Conservation (phyloP, 2,888 invertebrate genomes). For the Rhynchonema sp. region DNA sequence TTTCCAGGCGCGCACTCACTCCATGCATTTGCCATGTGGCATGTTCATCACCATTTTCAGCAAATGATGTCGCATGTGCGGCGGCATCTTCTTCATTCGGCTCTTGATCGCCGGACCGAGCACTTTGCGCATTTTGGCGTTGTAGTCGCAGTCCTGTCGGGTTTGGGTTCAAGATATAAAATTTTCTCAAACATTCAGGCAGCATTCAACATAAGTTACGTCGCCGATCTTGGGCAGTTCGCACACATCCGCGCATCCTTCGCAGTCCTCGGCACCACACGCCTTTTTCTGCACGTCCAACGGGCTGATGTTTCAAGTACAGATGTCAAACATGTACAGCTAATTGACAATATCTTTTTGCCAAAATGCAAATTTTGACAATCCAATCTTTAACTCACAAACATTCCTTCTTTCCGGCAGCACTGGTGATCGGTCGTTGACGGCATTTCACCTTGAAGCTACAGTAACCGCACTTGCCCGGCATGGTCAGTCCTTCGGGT, state of each 20-base stretch:
- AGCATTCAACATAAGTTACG: too few relatives aligned
- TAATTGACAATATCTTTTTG: too few relatives aligned
- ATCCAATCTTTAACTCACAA: conserved; percentile 5
- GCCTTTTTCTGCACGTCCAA: conserved; percentile 3
- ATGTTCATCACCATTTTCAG: not conserved
- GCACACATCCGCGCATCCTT: conserved; percentile 1
- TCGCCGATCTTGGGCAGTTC: conserved; percentile 1
- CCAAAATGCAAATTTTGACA: too few relatives aligned
- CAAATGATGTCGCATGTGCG: not conserved
- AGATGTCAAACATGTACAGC: too few relatives aligned
- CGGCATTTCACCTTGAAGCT: conserved; percentile 3
- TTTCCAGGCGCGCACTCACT: too few relatives aligned
- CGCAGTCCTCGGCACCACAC: conserved; percentile 1
- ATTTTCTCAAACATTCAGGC: too few relatives aligned
- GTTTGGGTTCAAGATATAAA: too few relatives aligned
- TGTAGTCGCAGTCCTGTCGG: conserved; percentile 9
- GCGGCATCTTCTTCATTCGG: not conserved
- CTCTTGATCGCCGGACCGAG: not conserved
- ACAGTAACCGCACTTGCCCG: conserved; percentile 4
- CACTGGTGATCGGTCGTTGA: not conserved
- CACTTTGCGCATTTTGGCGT: conserved; percentile 8
- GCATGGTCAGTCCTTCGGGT: not conserved
- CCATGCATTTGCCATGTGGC: conserved; percentile 4
- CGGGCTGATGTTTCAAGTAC: too few relatives aligned
- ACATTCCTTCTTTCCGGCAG: conserved; percentile 1